Conservation (phyloP, 2,113 vertebrate species). For the Geococcyx californianus region DNA sequence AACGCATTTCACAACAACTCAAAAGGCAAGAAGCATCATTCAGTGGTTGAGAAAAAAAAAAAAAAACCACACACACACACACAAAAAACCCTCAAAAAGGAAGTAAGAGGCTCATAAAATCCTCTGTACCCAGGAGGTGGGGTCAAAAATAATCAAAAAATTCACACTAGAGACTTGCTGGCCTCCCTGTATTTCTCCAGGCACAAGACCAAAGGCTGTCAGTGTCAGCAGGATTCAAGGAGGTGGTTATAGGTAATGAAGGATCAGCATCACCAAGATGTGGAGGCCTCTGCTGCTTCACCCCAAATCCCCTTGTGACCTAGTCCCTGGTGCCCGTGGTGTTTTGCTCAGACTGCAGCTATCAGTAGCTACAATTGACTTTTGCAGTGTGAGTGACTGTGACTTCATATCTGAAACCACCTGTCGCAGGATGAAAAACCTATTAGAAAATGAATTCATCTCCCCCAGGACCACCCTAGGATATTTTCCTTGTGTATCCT, state of each 20-base stretch:
- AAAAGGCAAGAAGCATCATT: neutral
- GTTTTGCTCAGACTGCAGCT: neutral
- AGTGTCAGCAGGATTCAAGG: accelerated
- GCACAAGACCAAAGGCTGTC: neutral
- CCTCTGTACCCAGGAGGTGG: neutral
- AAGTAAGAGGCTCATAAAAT: neutral
- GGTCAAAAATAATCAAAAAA: accelerated
- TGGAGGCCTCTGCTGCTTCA: neutral
- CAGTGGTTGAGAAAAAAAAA: neutral
- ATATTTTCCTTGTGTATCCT: neutral
- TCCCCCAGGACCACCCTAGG: neutral
- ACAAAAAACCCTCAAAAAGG: neutral
- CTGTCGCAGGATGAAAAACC: neutral
- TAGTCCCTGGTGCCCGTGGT: accelerated
- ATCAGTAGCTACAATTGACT: neutral
- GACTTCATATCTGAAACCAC: neutral
- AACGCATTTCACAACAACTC: accelerated
- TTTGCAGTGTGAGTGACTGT: neutral
- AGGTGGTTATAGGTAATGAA: accelerated
- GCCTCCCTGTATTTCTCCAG: neutral
- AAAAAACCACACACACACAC: neutral
- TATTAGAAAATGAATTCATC: neutral
- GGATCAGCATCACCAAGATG: neutral
- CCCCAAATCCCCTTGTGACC: accelerated
- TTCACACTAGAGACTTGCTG: neutral